Evolutionary conservation across 2,113 vertebrate species (phyloP).

Genomic region (Cryptomyrus ogoouensis): DNA sequence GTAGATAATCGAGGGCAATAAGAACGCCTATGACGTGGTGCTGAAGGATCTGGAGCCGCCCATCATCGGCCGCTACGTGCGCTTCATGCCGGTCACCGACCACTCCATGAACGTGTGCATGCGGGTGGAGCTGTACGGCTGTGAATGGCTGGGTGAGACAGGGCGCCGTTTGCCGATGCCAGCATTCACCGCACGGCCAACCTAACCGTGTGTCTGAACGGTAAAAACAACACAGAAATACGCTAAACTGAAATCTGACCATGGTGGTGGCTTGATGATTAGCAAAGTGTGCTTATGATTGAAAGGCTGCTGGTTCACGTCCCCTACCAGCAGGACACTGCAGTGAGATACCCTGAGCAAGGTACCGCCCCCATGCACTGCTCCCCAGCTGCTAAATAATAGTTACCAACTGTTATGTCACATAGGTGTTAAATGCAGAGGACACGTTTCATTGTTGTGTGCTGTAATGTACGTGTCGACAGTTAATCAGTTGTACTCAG

Average conservation of each 20-base stretch:
- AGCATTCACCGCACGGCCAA: too few relatives aligned
- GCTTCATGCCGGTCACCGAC: constrained; percentile 88
- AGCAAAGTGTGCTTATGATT: too few relatives aligned
- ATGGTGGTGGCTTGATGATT: too few relatives aligned
- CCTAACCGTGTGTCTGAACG: neutral
- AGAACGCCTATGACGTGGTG: constrained; percentile 85
- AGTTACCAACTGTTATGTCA: too few relatives aligned
- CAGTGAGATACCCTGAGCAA: too few relatives aligned
- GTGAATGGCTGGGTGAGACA: constrained; percentile 84
- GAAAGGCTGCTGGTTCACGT: too few relatives aligned
- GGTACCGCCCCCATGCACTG: too few relatives aligned
- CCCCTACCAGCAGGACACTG: too few relatives aligned
- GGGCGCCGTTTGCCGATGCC: neutral
- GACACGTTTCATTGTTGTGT: too few relatives aligned
- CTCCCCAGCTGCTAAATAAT: too few relatives aligned
- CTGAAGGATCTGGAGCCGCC: constrained; percentile 93
- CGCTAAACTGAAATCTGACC: neutral
- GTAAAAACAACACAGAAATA: neutral
- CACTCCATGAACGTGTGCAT: constrained; percentile 90
- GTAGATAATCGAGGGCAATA: constrained; percentile 90
- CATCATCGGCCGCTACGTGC: constrained; percentile 82
- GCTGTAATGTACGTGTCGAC: too few relatives aligned
- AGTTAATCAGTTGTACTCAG: neutral
- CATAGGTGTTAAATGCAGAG: too few relatives aligned
- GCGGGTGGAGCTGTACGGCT: constrained; percentile 94